Percentiles rank a stretch among this genome's conserved stretches.
Evolutionary conservation across 2,797 vertebrate genomes (phyloP).

Genomic region (Thripadectes ignobilis): DNA sequence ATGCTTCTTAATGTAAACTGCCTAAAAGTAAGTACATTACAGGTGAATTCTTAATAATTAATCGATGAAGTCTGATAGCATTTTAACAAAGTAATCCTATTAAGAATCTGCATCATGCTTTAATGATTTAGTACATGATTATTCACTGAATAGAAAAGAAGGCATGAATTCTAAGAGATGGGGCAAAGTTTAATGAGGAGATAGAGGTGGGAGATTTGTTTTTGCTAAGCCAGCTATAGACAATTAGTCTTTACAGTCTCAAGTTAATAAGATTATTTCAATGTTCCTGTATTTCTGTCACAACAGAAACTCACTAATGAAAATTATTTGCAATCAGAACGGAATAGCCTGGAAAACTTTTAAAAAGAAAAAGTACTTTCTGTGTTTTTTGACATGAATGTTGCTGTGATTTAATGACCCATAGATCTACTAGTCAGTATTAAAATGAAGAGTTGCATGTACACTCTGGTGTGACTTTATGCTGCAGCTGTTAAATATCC

Average conservation of each 20-base stretch:
- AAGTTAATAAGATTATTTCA: slow-evolving; percentile 57
- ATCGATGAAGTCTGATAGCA: not conserved
- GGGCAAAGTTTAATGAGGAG: slow-evolving; percentile 49
- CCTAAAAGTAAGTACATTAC: not conserved
- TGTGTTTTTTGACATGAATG: not conserved
- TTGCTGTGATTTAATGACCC: not conserved
- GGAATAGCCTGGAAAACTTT: not conserved
- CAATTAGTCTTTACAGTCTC: slow-evolving; percentile 47
- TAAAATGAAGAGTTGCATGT: not conserved
- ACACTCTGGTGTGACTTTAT: not conserved
- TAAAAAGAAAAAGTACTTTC: not conserved
- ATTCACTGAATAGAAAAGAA: not conserved
- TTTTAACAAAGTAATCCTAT: not conserved
- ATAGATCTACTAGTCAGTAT: not conserved
- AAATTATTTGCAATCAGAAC: not conserved
- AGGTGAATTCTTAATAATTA: not conserved
- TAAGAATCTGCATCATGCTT: not conserved
- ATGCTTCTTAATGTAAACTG: not conserved
- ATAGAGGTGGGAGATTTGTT: slow-evolving; percentile 47
- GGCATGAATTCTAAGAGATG: not conserved
- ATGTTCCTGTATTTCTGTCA: not conserved
- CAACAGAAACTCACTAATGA: not conserved
- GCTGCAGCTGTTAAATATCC: not conserved
- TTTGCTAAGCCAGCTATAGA: slow-evolving; percentile 44
- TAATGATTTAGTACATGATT: not conserved